Percentiles rank a stretch among this genome's conserved stretches.
These are phyloP conservation scores for Cerastis rubricosa DNA, from an alignment of 2,888 invertebrate genomes.

Conservation along the genomic window DNA sequence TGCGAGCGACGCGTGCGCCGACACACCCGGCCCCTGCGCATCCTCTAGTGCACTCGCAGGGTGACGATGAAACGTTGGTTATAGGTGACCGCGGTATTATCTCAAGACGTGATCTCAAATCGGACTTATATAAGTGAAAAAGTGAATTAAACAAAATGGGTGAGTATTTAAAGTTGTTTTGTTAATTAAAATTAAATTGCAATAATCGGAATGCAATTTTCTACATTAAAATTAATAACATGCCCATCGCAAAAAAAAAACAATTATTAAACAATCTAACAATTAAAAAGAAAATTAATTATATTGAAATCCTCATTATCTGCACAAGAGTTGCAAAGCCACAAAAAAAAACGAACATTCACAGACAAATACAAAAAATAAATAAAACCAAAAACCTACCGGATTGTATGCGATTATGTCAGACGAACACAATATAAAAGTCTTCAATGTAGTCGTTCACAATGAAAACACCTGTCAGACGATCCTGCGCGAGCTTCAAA, in stretches of 20 bases:
- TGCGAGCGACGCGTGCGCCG: slow-evolving; percentile 75
- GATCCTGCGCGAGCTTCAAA: slow-evolving; percentile 41
- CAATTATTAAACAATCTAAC: neutral
- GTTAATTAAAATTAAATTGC: neutral
- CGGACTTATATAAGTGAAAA: slow-evolving; percentile 80
- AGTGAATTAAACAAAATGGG: slow-evolving; percentile 87
- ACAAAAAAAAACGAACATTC: slow-evolving; percentile 9
- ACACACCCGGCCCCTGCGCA: slow-evolving; percentile 74
- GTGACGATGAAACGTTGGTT: slow-evolving; percentile 87
- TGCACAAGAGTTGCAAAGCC: neutral
- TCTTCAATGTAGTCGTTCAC: slow-evolving; percentile 16
- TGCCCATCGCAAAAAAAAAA: neutral
- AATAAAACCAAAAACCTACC: slow-evolving; percentile 15
- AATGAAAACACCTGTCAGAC: slow-evolving; percentile 42
- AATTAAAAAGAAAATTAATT: neutral
- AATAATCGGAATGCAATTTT: neutral
- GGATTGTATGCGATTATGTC: slow-evolving; percentile 26
- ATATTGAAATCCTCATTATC: neutral
- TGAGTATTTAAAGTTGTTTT: slow-evolving; percentile 69
- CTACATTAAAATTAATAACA: too few species aligned
- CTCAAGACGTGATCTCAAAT: slow-evolving; percentile 84
- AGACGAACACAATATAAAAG: slow-evolving; percentile 12
- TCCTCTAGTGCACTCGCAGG: slow-evolving; percentile 74
- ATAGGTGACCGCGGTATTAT: slow-evolving; percentile 75
- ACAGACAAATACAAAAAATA: neutral